Base-by-base conservation (phyloP, 2,797 vertebrate genomes). In the Sebastes melanostomus region DNA sequence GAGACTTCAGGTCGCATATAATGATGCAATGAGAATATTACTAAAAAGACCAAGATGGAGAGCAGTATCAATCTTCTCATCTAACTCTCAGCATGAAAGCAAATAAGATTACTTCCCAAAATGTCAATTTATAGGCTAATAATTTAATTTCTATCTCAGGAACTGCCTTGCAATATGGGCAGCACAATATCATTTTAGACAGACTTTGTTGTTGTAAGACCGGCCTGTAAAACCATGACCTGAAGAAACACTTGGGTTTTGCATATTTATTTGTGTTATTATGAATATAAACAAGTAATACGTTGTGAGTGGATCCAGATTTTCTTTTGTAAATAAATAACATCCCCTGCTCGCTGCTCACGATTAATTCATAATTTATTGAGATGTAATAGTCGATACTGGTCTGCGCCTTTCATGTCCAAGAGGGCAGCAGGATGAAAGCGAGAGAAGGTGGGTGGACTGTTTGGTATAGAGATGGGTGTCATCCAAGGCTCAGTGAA, bases 341-440 rank as follows among this genome's bases (percentile, higher is more conserved):
- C 27, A 38, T 18, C 12, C 20, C 30, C 8, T 72, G 24, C 16
- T 65, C 24, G 27, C 62, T 83, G 52, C 72, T 79, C 52, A 38
- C 4, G 2, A 25, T 38, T 36, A 78, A 86, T 93, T 77, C 67
- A 92, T 92, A 72, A 91, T 90, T 90, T 66, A 93, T 86, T 42
- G 67, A 70, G 67, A 42, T 80, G 77, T 77, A 91, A 79, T 68
- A 67, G 77, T 60, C 14, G 38, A 78, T 38, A 52, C 50, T n/a
- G 54, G 69, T 11, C 72, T 8, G 50, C 7, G 59, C 29, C 86
- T 92, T 94, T 92, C 82, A 94, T 92, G 89, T 92, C 71, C 38
- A 58, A 66, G 72, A 88, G 77, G 81, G 77, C 78, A 71, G 66
- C 25, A 16, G 66, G 84, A 90, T 94, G 83, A 93, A 92, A 93